These are phyloP conservation scores for Drosophila anomalata DNA, from an alignment of 2,888 invertebrate species.

Conservation along the genomic window DNA sequence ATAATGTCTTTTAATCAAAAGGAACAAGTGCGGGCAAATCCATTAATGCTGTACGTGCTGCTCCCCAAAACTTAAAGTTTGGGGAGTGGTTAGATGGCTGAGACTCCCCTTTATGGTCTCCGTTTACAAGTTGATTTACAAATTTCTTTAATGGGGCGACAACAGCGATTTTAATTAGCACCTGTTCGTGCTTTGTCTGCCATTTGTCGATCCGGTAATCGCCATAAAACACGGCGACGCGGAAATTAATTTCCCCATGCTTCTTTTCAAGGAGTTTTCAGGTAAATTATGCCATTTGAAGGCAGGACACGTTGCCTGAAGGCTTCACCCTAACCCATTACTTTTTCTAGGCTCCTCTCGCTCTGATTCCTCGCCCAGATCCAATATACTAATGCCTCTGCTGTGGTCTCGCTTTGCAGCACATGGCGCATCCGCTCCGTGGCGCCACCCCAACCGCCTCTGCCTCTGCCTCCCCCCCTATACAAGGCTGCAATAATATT, in stretches of 20 bases:
- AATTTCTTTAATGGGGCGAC: constrained; percentile 82
- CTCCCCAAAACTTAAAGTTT: constrained; percentile 58
- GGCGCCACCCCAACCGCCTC: background rate
- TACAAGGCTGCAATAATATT: constrained; percentile 65
- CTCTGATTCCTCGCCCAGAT: constrained; percentile 25
- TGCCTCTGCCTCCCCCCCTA: too few relatives aligned
- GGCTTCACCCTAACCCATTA: constrained; percentile 29
- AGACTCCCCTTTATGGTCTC: background rate
- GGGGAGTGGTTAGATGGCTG: constrained; percentile 49
- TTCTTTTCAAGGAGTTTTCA: constrained; percentile 28
- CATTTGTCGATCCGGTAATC: constrained; percentile 50
- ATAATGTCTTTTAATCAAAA: constrained; percentile 68
- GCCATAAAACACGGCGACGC: constrained; percentile 55
- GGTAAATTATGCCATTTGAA: constrained; percentile 49
- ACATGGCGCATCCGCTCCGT: constrained; percentile 37
- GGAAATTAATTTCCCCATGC: constrained; percentile 69
- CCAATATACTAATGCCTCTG: constrained; percentile 59
- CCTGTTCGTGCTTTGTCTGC: constrained; percentile 48
- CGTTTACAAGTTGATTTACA: constrained; percentile 66
- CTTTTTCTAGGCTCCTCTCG: constrained; percentile 6
- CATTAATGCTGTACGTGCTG: constrained; percentile 85
- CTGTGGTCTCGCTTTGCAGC: constrained; percentile 15
- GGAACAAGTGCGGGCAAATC: constrained; percentile 56
- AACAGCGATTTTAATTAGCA: constrained; percentile 83
- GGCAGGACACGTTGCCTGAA: constrained; percentile 28